phyloP scores from a whole-genome alignment of 2,797 vertebrate genomes.

The Loris lydekkerianus region DNA sequence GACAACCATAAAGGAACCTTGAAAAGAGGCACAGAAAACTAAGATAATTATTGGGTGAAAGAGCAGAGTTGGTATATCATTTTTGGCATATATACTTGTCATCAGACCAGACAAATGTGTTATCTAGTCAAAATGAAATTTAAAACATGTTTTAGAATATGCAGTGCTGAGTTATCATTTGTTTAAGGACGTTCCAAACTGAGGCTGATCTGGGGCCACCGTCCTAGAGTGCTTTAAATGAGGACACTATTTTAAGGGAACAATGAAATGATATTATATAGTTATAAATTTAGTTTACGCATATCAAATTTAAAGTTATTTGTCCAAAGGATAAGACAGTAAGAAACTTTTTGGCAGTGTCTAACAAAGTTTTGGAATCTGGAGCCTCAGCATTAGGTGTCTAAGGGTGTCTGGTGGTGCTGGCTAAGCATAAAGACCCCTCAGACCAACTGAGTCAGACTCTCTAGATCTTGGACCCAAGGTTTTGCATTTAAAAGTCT shows the following conservation, averaged over 20 bases:
- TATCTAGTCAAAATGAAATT: constrained; percentile 21
- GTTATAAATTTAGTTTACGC: not conserved
- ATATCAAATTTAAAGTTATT: constrained; percentile 13
- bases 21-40: not conserved
- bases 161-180: not conserved
- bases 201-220: not conserved
- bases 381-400: not conserved
- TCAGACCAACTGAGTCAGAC: not conserved
- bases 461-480: not conserved
- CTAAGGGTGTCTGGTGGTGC: not conserved
- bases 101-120: not conserved
- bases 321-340: constrained; percentile 19
- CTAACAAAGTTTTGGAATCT: not conserved
- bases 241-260: not conserved
- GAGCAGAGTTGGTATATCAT: not conserved
- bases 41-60: not conserved
- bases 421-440: not conserved
- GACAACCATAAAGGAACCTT: not conserved
- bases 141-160: not conserved
- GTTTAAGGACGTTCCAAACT: not conserved
- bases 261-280: not conserved
- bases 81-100: not conserved
- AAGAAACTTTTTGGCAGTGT: not conserved
- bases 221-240: not conserved
- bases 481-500: not conserved